Evolutionary conservation across 1,140 invertebrate species (phyloP), one percentile per base, ranked within the genome.

Genomic region (Hylyphantes graminicola): DNA sequence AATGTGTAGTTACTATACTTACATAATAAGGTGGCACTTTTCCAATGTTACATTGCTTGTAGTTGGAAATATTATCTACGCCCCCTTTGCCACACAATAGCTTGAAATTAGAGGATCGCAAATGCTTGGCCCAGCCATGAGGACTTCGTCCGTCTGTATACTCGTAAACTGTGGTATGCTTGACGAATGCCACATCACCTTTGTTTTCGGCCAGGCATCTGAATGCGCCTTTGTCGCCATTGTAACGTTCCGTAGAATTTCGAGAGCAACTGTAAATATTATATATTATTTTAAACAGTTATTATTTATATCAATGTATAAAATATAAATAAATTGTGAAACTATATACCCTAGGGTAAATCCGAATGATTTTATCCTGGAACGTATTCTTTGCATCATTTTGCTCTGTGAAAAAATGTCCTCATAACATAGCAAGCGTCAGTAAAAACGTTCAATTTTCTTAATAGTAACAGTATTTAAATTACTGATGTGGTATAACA

Each of bases 111-210:
- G 0, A 91, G 85, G 15, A 89, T 89, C 1, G 89, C 88, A 59
- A 81, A 8, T 88, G 75, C n/a, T 65, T 85, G 8, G 90, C 89
- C 53, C 90, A 91, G 55, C 92, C 92, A 6, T 93, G 91, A 79
- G 93, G 94, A 51, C 92, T 92, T 21, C 92, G 88, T 8, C 90
- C 89, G 51, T 86, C 77, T 8, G 85, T 83, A 15, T 82, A 76
- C 3, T 82, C 77, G 3, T 63, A 54, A 13, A 85, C 63, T 6
- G 86, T 87, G 2, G 70, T 75, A 54, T 86, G 86, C 13, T 95
- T 95, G 1, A 95, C 94, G 90, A 95, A 97, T 5, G 95, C 95
- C 0, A 97, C 92, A 80, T 97, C 92, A 0, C 95, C 96, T 0
- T 92, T 92, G 64, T 94, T 93, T 85, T 94, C 92, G 7, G 93